Percentiles rank a stretch among this genome's conserved stretches.
Conservation (phyloP, 2,113 vertebrate species). For the Vireo altiloquus region DNA sequence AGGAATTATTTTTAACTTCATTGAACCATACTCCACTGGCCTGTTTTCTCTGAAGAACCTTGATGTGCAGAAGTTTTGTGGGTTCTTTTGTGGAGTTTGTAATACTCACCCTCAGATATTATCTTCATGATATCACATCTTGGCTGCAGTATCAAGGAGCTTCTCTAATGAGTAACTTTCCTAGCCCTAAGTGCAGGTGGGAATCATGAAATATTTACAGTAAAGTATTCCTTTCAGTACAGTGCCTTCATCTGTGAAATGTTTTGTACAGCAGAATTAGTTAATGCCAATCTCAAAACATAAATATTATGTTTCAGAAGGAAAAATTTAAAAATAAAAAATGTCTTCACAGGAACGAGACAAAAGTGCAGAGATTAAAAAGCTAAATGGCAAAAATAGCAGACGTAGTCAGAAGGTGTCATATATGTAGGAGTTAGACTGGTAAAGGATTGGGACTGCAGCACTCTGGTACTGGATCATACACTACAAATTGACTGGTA, state of each 20-base stretch:
- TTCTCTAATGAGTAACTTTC: constrained; percentile 25
- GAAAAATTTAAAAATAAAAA: not conserved
- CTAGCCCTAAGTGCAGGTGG: constrained; percentile 22
- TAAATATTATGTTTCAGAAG: constrained; percentile 30
- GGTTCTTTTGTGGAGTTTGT: constrained; percentile 1
- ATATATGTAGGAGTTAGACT: not conserved
- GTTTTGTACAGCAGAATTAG: not conserved
- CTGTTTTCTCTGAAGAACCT: constrained; percentile 17
- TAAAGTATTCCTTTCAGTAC: not conserved
- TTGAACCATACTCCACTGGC: not conserved
- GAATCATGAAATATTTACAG: constrained; percentile 37
- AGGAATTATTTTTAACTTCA: constrained; percentile 52
- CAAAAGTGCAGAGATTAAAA: not conserved
- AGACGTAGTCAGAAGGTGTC: constrained; percentile 18
- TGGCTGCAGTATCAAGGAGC: constrained; percentile 48
- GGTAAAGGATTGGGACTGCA: not conserved
- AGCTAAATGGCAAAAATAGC: constrained; percentile 14
- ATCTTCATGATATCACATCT: constrained; percentile 26
- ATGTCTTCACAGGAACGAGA: not conserved
- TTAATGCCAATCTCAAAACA: constrained; percentile 22
- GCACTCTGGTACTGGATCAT: not conserved
- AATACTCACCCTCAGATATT: constrained; percentile 41
- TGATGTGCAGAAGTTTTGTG: constrained; percentile 12
- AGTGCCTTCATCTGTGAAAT: not conserved
- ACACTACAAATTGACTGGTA: not conserved